Base-by-base conservation (phyloP, 2,113 vertebrate genomes). In the Alces alces region DNA sequence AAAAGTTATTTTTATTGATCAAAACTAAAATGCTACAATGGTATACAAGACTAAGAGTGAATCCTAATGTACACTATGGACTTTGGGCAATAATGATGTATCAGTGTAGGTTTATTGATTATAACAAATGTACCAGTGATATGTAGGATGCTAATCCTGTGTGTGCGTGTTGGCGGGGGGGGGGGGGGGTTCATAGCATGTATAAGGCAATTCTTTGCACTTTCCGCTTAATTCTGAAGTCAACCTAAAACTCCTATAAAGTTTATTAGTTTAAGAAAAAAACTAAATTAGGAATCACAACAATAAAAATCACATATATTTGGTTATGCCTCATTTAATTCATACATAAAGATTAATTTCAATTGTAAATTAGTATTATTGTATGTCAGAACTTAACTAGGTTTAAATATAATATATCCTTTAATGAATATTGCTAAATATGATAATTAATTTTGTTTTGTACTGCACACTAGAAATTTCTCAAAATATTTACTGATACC, bases 401-500 rank as follows among this genome's bases (percentile, higher is more conserved):
- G 13, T 54, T 93, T 57, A 94, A 84, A 6, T 55, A 1, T 88
- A 85, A 30, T 5, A 73, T 82, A 80, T 13, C 27, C 54, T 33
- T 85, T 83, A 66, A 73, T 76, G 21, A 94, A 93, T 66, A 80
- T 47, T 96, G 5, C 5, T 95, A 91, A 97, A 66, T 79, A 25
- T 78, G 45, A 43, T 86, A 43, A 91, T 60, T 92, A 13, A 45
- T 79, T 97, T 92, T 79, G 21, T 50, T 91, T 93, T 93, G 21
- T 66, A 85, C 3, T 76, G 60, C 52, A 64, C 2, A 43, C 12
- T 73, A 79, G 5, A 54, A 15, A 92, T 92, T 80, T 95, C 19
- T 92, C 30, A 47, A 91, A 87, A 61, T 93, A 88, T 85, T 92
- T 15, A 66, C 1, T 92, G n/a, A 80, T 54, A 79, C 3, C 1